phyloP scores from a whole-genome alignment of 2,888 invertebrate species.

The Polyommatus icarus region DNA sequence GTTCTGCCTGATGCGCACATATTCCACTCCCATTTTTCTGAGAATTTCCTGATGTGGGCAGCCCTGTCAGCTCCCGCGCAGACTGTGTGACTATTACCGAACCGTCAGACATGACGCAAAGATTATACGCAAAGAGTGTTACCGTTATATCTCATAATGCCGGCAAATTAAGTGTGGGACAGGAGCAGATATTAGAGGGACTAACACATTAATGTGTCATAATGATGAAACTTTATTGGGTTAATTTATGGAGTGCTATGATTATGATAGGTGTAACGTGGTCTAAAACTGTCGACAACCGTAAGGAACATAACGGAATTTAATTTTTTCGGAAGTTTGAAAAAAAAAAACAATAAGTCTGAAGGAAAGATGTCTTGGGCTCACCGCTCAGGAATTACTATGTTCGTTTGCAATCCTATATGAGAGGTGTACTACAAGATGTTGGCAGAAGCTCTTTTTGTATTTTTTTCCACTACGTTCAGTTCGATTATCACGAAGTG shows the following conservation, averaged over 20 bases:
- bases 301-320: background rate
- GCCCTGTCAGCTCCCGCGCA: background rate
- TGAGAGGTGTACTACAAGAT: background rate
- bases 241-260: background rate
- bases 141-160: background rate
- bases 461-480: background rate
- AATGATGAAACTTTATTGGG: background rate
- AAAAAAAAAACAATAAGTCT: too few species aligned
- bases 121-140: conserved; percentile 18
- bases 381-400: background rate
- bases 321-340: background rate
- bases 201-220: background rate
- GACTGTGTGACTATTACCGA: background rate
- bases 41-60: background rate
- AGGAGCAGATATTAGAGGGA: conserved; percentile 12
- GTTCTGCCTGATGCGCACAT: background rate
- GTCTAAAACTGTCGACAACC: background rate
- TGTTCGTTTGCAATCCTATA: background rate
- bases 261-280: too few species aligned
- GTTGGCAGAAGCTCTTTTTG: background rate
- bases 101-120: conserved; percentile 12
- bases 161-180: conserved; percentile 1
- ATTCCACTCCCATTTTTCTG: background rate
- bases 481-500: background rate
- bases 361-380: too few species aligned